These are phyloP conservation scores for Trachelus troglodyta DNA, from an alignment of 2,888 invertebrate species.

Conservation along the genomic window DNA sequence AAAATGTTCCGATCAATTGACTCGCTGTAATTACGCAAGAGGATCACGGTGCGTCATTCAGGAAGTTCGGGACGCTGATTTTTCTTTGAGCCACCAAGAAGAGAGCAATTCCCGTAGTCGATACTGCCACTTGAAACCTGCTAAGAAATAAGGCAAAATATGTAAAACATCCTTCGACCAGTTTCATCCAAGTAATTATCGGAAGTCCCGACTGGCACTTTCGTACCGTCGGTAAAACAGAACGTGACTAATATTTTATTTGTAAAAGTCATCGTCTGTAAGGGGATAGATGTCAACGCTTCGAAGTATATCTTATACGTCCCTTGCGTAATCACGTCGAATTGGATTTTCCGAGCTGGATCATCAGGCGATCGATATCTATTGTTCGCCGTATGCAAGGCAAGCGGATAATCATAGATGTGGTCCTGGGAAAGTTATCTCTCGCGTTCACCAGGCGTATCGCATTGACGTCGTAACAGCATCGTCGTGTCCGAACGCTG, in stretches of 20 bases:
- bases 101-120: not conserved
- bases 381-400: not conserved
- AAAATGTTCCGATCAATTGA: conserved; percentile 29
- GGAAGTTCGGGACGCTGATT: not conserved
- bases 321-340: not conserved
- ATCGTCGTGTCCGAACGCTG: not conserved
- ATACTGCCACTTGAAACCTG: no score
- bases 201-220: not conserved
- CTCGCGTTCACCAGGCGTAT: not conserved
- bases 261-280: not conserved
- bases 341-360: not conserved
- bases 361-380: not conserved
- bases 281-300: not conserved
- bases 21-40: conserved; percentile 23
- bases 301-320: not conserved
- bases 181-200: not conserved
- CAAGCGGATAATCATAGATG: not conserved
- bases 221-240: not conserved
- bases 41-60: not conserved
- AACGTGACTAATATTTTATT: not conserved
- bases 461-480: conserved; percentile 1
- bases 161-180: not conserved
- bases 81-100: not conserved
- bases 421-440: not conserved
- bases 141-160: not conserved